phyloP scores from a whole-genome alignment of 2,888 invertebrate genomes.

The Candidula unifasciata region DNA sequence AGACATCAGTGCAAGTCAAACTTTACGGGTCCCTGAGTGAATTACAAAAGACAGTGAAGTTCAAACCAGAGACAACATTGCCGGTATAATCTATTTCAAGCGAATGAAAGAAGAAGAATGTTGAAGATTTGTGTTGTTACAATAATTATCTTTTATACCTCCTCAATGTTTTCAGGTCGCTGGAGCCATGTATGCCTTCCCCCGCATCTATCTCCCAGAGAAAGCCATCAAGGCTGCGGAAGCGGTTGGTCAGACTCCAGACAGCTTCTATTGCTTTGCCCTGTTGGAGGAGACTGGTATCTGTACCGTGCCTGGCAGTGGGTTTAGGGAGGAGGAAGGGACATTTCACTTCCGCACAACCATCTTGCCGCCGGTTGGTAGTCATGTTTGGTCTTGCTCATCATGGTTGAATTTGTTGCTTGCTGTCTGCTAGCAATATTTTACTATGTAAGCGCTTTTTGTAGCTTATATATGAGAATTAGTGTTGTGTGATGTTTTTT shows the following conservation, averaged over 20 bases:
- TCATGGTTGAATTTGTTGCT: neutral
- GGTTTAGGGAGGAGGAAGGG: slow-evolving; percentile 95
- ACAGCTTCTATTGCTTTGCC: slow-evolving; percentile 94
- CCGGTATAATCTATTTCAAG: no score
- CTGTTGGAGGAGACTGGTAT: slow-evolving; percentile 93
- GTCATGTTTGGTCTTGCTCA: neutral
- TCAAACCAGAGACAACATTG: no score
- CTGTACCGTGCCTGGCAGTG: slow-evolving; percentile 91
- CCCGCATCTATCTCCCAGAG: slow-evolving; percentile 87
- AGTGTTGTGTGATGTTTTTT: no score
- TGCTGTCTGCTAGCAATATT: no score
- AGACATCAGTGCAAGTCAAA: no score
- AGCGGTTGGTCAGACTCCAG: slow-evolving; percentile 83
- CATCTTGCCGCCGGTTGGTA: slow-evolving; percentile 87
- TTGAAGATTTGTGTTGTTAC: neutral
- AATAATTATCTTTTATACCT: neutral
- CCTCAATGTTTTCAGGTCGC: slow-evolving; percentile 17
- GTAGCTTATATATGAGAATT: no score
- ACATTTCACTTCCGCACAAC: slow-evolving; percentile 97
- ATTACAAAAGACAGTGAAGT: no score
- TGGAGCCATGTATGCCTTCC: slow-evolving; percentile 99
- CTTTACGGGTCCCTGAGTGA: no score
- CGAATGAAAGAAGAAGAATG: no score
- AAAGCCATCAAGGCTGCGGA: slow-evolving; percentile 92
- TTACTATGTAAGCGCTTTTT: no score